A percentile compares a stretch with the other conserved stretches of the same genome.
phyloP scores from a whole-genome alignment of 2,797 vertebrate species.

The Gambusia yucatana region DNA sequence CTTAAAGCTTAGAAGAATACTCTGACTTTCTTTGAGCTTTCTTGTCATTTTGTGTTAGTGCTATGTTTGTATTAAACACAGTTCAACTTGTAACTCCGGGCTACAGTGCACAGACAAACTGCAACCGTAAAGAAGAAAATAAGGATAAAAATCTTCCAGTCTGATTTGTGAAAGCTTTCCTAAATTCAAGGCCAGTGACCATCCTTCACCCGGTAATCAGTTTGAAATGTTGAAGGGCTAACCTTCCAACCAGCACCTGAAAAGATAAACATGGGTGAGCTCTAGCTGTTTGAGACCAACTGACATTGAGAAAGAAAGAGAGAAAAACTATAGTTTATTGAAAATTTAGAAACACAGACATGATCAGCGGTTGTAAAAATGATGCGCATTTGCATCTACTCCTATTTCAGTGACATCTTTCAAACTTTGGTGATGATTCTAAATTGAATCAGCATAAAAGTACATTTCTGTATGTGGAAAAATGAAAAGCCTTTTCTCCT shows the following conservation, averaged over 20 bases:
- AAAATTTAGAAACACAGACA: constrained; percentile 11
- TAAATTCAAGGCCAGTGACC: constrained; percentile 53
- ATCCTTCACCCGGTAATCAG: constrained; percentile 60
- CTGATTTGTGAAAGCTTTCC: constrained; percentile 54
- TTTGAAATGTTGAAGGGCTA: constrained; percentile 54
- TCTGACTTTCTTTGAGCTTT: constrained; percentile 40
- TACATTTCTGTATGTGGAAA: constrained; percentile 29
- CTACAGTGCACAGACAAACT: constrained; percentile 47
- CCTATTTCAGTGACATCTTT: constrained; percentile 22
- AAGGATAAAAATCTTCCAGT: constrained; percentile 57
- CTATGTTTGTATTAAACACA: constrained; percentile 48
- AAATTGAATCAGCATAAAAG: constrained; percentile 35
- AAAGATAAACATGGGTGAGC: constrained; percentile 15
- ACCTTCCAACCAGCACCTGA: constrained; percentile 55
- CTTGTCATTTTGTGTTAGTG: constrained; percentile 52
- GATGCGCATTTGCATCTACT: constrained; percentile 19
- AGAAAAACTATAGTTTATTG: constrained; percentile 13
- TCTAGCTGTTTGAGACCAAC: constrained; percentile 19
- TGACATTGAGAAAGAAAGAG: constrained; percentile 6
- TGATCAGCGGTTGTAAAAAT: constrained; percentile 11
- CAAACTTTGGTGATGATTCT: constrained; percentile 21
- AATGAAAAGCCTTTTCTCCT: constrained; percentile 31
- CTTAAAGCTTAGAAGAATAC: constrained; percentile 21
- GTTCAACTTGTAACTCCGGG: constrained; percentile 59
- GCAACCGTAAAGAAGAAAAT: constrained; percentile 24